Percentiles rank a stretch among this genome's conserved stretches.
phyloP scores from a whole-genome alignment of 2,113 vertebrate species.

The Acrocephalus arundinaceus region DNA sequence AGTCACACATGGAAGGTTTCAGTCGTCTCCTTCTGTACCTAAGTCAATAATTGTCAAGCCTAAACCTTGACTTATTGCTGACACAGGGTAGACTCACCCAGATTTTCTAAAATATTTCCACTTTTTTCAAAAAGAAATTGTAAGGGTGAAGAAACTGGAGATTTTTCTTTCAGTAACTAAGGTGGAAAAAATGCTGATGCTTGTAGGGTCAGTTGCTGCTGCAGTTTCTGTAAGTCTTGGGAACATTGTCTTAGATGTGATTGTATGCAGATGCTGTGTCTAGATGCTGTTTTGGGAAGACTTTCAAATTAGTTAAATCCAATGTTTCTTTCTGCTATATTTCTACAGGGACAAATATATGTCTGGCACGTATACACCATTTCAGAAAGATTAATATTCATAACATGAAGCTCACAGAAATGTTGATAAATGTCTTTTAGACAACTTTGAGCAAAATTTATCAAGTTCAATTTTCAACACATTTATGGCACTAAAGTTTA shows the following conservation, averaged over 20 bases:
- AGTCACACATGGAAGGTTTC: conserved; percentile 21
- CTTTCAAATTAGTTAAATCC: not conserved
- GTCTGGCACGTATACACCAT: not conserved
- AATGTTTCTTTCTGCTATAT: not conserved
- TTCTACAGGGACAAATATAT: not conserved
- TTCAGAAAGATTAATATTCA: not conserved
- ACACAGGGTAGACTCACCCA: not conserved
- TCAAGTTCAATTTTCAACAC: not conserved
- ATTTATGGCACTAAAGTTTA: not conserved
- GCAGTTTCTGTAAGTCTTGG: not conserved
- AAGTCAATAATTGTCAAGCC: not conserved
- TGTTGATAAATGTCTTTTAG: not conserved
- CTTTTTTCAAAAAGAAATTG: not conserved
- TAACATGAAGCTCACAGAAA: not conserved
- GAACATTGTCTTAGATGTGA: not conserved
- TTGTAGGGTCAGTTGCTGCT: not conserved
- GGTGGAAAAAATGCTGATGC: not conserved
- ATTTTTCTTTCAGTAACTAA: not conserved
- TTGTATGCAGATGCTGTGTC: not conserved
- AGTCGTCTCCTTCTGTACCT: not conserved
- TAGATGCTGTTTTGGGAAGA: not conserved
- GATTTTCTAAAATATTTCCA: not conserved
- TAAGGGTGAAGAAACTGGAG: not conserved
- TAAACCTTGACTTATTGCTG: not conserved
- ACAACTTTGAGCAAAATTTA: not conserved